A percentile compares a stretch with the other conserved stretches of the same genome.
Conservation (phyloP, 1,140 invertebrate species). For the Magallana gigas region DNA sequence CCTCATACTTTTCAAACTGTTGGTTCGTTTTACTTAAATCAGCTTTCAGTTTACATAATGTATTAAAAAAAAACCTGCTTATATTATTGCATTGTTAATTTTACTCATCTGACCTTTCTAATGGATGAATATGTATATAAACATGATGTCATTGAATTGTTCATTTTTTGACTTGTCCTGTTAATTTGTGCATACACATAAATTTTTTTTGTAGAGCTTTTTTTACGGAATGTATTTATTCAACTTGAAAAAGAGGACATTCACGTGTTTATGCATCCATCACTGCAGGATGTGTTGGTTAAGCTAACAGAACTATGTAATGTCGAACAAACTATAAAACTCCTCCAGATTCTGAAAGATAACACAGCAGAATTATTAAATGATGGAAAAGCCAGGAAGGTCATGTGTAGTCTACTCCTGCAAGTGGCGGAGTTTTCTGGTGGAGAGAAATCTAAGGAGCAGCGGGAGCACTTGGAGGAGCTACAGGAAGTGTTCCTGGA, state of each 20-base stretch:
- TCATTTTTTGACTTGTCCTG: too few species aligned
- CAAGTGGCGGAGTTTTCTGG: not conserved
- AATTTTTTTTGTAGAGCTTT: not conserved
- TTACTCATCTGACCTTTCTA: too few species aligned
- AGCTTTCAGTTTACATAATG: too few species aligned
- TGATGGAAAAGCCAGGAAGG: conserved; percentile 17
- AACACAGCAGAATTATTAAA: conserved; percentile 17
- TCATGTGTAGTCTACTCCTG: not conserved
- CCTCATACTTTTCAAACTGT: too few species aligned
- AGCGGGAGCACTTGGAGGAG: not conserved
- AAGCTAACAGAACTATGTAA: not conserved
- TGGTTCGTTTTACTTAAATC: too few species aligned
- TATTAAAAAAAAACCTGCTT: too few species aligned
- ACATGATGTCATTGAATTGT: too few species aligned
- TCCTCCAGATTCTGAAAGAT: not conserved
- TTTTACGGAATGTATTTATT: conserved; percentile 6
- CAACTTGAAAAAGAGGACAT: conserved; percentile 23
- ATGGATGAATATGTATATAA: too few species aligned
- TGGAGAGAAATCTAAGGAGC: not conserved
- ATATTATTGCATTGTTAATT: too few species aligned
- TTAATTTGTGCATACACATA: too few species aligned
- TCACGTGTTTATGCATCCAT: conserved; percentile 15
- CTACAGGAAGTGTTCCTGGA: not conserved
- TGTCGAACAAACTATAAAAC: conserved; percentile 1
- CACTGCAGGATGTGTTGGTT: conserved; percentile 1